These are phyloP conservation scores for Propithecus perrieri DNA, from an alignment of 2,797 vertebrate genomes.

Conservation along the genomic window DNA sequence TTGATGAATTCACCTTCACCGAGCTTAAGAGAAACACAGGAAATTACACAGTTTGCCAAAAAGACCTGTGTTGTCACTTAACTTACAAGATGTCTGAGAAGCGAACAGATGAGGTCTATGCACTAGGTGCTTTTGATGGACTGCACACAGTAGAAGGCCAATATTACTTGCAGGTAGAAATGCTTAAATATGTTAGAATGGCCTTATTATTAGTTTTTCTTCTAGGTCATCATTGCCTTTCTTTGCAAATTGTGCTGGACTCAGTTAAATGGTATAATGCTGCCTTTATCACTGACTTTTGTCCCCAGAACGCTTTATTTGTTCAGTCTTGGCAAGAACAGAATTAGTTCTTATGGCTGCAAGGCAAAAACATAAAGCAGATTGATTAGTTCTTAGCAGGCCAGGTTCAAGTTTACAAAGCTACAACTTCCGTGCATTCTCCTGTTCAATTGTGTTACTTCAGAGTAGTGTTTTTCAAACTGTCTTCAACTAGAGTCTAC, in stretches of 20 bases:
- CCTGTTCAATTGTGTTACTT: background rate
- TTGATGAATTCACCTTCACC: constrained; percentile 79
- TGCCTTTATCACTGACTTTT: background rate
- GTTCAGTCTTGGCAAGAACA: background rate
- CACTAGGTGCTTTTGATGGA: constrained; percentile 82
- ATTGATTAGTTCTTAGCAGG: background rate
- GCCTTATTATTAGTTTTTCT: background rate
- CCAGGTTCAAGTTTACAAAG: background rate
- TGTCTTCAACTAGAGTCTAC: background rate
- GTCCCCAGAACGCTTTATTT: background rate
- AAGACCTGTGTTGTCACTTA: constrained; percentile 84
- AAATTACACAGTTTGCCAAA: constrained; percentile 81
- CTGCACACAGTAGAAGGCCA: constrained; percentile 83
- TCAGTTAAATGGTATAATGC: background rate
- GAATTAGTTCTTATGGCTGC: background rate
- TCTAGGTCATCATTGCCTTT: background rate
- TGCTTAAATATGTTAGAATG: background rate
- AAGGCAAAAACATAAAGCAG: background rate
- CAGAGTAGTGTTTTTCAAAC: background rate
- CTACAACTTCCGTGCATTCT: background rate
- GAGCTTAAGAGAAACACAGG: constrained; percentile 74
- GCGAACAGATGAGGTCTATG: constrained; percentile 78
- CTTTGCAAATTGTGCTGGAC: constrained; percentile 3
- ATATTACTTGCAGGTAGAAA: constrained; percentile 85
- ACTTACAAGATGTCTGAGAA: constrained; percentile 79